These are phyloP conservation scores for Monochamus alternatus DNA, from an alignment of 2,888 invertebrate species.

Conservation along the genomic window DNA sequence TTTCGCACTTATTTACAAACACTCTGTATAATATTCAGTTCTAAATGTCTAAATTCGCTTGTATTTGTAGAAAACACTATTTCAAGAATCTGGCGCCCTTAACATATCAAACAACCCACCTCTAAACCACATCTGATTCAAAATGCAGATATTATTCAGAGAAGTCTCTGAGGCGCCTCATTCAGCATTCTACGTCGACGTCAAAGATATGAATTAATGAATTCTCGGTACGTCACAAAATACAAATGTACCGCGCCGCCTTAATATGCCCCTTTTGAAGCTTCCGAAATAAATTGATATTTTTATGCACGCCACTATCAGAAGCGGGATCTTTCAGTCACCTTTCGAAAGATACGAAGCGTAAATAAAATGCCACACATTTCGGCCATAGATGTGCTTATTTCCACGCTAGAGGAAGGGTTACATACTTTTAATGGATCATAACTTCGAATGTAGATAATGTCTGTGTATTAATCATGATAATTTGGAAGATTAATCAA, in stretches of 20 bases:
- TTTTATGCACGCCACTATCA: neutral
- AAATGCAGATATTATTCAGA: neutral
- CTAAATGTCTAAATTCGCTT: too few species aligned
- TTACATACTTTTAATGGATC: neutral
- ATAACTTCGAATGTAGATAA: neutral
- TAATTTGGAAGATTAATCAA: neutral
- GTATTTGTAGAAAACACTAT: too few species aligned
- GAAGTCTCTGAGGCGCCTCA: neutral
- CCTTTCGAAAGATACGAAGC: neutral
- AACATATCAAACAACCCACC: too few species aligned
- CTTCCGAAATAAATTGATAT: conserved; percentile 11
- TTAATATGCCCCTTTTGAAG: conserved; percentile 7
- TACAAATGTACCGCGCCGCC: neutral
- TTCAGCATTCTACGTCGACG: conserved; percentile 4
- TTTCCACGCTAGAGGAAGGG: neutral
- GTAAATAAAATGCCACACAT: neutral
- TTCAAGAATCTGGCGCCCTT: too few species aligned
- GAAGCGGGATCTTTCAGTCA: neutral
- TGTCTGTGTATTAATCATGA: neutral
- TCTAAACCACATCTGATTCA: neutral
- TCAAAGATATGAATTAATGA: conserved; percentile 16
- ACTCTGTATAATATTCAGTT: too few species aligned
- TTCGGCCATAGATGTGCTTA: neutral
- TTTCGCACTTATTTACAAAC: too few species aligned
- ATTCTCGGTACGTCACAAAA: conserved; percentile 3